phyloP scores from a whole-genome alignment of 1,140 invertebrate species.

The Anastrepha obliqua region DNA sequence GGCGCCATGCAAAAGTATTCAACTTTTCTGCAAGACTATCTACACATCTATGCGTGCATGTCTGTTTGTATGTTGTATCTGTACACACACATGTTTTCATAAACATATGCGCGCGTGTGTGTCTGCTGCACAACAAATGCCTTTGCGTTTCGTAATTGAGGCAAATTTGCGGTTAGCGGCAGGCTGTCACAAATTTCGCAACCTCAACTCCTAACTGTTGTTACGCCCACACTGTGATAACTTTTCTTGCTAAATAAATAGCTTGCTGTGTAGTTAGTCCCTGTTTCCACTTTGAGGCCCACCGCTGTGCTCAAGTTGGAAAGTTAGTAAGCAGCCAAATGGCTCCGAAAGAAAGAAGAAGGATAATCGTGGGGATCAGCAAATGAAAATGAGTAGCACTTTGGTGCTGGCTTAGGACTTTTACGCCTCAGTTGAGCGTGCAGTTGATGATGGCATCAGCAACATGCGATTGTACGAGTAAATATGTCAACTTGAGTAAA shows the following conservation, averaged over 20 bases:
- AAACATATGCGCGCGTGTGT: not conserved
- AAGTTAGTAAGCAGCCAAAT: not conserved
- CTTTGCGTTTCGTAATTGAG: conserved; percentile 10
- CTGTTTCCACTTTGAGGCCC: not conserved
- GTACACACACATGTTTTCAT: not conserved
- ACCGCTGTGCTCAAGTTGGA: not conserved
- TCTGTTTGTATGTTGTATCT: too few species aligned
- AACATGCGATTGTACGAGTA: not conserved
- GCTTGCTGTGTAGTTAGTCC: not conserved
- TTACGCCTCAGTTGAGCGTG: not conserved
- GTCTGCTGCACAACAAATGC: not conserved
- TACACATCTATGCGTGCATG: too few species aligned
- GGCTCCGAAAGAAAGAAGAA: not conserved
- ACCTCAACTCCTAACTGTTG: not conserved
- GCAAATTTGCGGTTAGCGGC: conserved; percentile 13
- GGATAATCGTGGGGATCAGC: conserved; percentile 29
- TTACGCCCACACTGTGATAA: not conserved
- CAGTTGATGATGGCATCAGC: not conserved
- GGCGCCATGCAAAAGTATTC: too few species aligned
- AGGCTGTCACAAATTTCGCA: not conserved
- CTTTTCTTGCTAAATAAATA: not conserved
- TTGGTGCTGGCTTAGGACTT: not conserved
- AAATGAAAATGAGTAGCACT: conserved; percentile 34
- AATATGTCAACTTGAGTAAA: not conserved
- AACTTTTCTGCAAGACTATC: too few species aligned